Evolutionary conservation across 2,113 vertebrate genomes (phyloP).

Genomic region (Varanus salvator): DNA sequence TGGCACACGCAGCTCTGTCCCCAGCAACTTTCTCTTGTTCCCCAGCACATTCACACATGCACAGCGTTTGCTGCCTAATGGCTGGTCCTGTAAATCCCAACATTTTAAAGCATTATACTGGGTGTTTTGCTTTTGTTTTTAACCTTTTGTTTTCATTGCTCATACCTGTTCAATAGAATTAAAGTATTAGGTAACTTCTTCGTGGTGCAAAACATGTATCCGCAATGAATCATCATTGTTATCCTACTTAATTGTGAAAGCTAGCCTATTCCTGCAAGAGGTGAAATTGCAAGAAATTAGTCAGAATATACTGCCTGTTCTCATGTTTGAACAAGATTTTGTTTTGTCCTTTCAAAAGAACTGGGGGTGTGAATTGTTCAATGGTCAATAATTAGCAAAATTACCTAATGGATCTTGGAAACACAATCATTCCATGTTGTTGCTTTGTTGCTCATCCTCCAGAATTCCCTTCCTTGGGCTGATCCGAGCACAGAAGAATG

Average conservation of each 20-base stretch:
- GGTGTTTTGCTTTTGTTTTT: neutral
- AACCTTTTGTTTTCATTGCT: neutral
- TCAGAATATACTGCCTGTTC: neutral
- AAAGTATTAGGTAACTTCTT: neutral
- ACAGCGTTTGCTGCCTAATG: no score
- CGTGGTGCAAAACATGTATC: neutral
- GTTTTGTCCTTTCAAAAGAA: neutral
- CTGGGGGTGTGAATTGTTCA: neutral
- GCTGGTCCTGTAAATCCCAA: no score
- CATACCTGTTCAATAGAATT: neutral
- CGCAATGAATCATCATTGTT: neutral
- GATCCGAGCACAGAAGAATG: neutral
- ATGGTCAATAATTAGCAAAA: neutral
- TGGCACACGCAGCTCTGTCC: no score
- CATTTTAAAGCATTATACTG: no score
- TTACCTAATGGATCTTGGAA: neutral
- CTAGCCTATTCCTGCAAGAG: neutral
- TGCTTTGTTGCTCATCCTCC: neutral
- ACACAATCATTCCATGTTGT: neutral
- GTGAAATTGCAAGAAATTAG: neutral
- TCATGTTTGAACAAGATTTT: neutral
- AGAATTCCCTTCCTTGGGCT: neutral
- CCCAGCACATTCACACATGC: no score
- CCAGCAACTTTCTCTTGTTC: no score
- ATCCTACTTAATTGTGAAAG: neutral